Evolutionary conservation across 2,888 invertebrate species (phyloP).

Genomic region (Leucophenga montana): DNA sequence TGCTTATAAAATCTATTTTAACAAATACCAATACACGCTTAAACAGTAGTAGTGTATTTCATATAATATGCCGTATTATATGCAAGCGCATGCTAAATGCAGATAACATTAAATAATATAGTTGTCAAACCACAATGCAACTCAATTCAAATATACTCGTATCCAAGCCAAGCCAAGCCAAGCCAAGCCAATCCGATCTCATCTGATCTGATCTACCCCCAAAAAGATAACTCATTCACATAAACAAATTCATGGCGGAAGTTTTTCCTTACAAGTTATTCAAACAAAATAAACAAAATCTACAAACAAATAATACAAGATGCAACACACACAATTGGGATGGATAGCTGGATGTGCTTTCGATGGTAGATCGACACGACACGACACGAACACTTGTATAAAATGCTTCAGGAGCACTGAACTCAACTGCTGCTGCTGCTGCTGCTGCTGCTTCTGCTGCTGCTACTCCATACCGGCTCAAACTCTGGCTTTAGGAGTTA

Average conservation of each 20-base stretch:
- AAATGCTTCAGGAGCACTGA: constrained; percentile 10
- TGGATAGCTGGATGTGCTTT: too few relatives aligned
- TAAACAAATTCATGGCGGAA: constrained; percentile 10
- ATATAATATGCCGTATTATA: too few relatives aligned
- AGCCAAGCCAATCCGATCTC: neutral
- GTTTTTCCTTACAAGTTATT: constrained; percentile 2
- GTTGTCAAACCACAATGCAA: too few relatives aligned
- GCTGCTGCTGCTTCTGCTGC: neutral
- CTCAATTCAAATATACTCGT: neutral
- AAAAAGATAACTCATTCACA: neutral
- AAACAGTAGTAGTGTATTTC: too few relatives aligned
- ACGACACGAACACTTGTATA: too few relatives aligned
- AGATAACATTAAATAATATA: too few relatives aligned
- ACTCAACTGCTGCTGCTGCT: constrained; percentile 5
- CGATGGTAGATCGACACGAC: too few relatives aligned
- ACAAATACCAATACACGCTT: too few relatives aligned
- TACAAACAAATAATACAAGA: neutral
- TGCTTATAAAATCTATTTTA: too few relatives aligned
- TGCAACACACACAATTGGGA: neutral
- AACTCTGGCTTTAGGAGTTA: neutral
- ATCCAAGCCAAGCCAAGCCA: neutral
- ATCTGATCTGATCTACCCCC: neutral
- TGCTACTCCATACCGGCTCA: neutral
- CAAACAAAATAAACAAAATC: constrained; percentile 1
- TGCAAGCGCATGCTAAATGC: too few relatives aligned